Conservation (phyloP, 1,140 invertebrate species). For the Alviniconcha marisindica region DNA sequence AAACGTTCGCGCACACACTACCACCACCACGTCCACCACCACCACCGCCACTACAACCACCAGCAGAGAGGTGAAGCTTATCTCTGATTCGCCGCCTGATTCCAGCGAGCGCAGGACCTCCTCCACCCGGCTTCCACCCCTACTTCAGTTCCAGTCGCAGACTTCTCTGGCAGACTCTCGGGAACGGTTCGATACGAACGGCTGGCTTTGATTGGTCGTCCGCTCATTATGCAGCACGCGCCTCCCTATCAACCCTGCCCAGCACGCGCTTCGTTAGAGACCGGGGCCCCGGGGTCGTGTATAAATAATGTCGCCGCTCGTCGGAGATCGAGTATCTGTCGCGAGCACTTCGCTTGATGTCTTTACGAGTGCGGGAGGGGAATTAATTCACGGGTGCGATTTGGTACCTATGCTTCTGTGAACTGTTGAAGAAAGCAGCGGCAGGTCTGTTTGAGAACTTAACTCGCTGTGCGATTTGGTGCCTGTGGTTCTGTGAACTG, state of each 20-base stretch:
- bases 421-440: no score
- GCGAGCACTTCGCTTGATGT: neutral
- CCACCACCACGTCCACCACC: no score
- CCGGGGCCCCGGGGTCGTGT: constrained; percentile 6
- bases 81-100: constrained; percentile 1
- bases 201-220: constrained; percentile 32
- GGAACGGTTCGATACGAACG: constrained; percentile 27
- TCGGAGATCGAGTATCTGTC: constrained; percentile 4
- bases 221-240: constrained; percentile 36
- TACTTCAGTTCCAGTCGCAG: no score
- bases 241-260: constrained; percentile 31
- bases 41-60: no score
- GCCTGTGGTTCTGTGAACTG: no score
- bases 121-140: no score
- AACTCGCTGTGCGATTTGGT: no score
- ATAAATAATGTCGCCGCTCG: constrained; percentile 27
- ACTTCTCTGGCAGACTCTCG: no score
- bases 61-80: neutral
- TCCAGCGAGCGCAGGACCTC: neutral
- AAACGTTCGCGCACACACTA: neutral
- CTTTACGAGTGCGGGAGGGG: no score
- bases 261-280: constrained; percentile 23
- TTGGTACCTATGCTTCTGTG: no score
- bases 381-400: no score
- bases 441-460: no score